These are phyloP conservation scores for Lasioglossum marginatum DNA, from an alignment of 2,888 invertebrate species.

Conservation along the genomic window DNA sequence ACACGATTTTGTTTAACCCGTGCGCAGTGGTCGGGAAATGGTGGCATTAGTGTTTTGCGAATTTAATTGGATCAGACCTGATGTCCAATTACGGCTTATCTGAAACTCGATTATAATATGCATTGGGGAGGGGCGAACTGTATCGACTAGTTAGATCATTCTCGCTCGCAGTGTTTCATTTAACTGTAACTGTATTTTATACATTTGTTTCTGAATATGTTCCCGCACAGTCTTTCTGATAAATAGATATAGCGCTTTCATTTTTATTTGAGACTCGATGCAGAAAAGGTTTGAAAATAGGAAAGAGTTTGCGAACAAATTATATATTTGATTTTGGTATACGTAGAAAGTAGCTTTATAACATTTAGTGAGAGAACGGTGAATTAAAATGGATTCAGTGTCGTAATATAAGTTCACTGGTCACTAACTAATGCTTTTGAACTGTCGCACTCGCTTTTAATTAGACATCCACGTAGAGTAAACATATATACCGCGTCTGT, in stretches of 20 bases:
- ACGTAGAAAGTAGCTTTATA: background rate
- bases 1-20: background rate
- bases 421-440: background rate
- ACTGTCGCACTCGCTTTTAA: background rate
- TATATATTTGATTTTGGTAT: background rate
- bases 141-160: background rate
- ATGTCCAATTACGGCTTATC: constrained; percentile 2
- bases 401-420: no score
- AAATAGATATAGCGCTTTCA: no score
- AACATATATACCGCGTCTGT: background rate
- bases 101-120: background rate
- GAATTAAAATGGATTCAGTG: background rate
- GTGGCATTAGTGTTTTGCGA: background rate
- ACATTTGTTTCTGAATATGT: background rate
- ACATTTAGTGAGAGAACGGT: background rate
- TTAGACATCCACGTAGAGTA: background rate
- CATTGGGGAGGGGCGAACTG: background rate
- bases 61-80: constrained; percentile 6
- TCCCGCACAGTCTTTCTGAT: no score
- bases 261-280: background rate
- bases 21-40: background rate
- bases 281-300: background rate
- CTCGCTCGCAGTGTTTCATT: background rate
- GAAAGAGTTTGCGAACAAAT: background rate
- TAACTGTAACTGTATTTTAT: background rate